These are phyloP conservation scores for Odontocerum albicorne DNA, from an alignment of 2,888 invertebrate species.

Conservation along the genomic window DNA sequence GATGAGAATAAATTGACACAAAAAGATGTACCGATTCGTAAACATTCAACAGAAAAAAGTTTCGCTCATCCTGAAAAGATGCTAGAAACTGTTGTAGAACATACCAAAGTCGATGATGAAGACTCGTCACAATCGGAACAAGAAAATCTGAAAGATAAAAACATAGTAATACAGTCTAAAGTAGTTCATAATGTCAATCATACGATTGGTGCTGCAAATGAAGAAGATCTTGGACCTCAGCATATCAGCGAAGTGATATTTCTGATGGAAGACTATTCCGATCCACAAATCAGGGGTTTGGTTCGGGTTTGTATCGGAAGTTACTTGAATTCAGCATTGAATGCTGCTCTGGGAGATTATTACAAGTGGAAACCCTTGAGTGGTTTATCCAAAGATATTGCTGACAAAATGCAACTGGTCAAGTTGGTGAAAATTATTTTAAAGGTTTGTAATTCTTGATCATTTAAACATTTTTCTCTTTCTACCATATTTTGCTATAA, in stretches of 20 bases:
- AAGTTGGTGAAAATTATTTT: conserved; percentile 56
- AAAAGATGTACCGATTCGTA: conserved; percentile 28
- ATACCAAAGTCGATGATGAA: conserved; percentile 29
- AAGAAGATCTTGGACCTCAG: conserved; percentile 53
- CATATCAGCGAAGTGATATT: conserved; percentile 68
- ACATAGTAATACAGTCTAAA: background rate
- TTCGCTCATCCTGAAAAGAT: conserved; percentile 10
- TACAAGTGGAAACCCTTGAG: conserved; percentile 52
- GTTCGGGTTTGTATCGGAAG: conserved; percentile 67
- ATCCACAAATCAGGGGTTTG: conserved; percentile 81
- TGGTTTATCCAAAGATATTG: conserved; percentile 47
- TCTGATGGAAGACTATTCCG: conserved; percentile 69
- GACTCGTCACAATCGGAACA: conserved; percentile 35
- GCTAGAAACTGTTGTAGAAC: conserved; percentile 28
- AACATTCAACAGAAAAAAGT: conserved; percentile 25
- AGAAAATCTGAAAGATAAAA: conserved; percentile 29
- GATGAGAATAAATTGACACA: conserved; percentile 20
- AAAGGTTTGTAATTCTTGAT: conserved; percentile 48
- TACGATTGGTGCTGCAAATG: conserved; percentile 7
- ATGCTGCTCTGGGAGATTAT: conserved; percentile 59
- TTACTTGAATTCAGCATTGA: conserved; percentile 64
- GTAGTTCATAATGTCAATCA: background rate
- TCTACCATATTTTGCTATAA: too few species aligned
- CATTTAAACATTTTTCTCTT: too few species aligned
- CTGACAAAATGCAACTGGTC: conserved; percentile 49